Conservation (phyloP, 2,113 vertebrate species). For the Gallinago media region DNA sequence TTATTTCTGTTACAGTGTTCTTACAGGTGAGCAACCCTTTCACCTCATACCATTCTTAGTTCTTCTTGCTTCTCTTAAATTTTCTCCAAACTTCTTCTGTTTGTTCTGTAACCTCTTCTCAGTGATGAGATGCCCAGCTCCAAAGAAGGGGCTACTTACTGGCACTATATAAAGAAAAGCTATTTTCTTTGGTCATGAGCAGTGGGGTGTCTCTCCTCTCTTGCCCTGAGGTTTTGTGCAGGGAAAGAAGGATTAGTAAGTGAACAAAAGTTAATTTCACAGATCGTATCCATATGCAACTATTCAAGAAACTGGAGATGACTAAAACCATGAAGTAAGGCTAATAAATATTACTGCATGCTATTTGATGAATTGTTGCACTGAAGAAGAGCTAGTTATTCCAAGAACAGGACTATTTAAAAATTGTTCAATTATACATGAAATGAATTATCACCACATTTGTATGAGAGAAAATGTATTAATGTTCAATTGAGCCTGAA, state of each 20-base stretch:
- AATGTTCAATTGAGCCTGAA: slow-evolving; percentile 71
- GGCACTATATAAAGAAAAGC: neutral
- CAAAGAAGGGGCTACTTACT: neutral
- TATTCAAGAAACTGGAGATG: slow-evolving; percentile 11
- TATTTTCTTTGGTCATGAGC: neutral
- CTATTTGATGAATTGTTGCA: slow-evolving; percentile 17
- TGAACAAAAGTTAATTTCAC: slow-evolving; percentile 14
- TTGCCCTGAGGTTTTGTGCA: neutral
- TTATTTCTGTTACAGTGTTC: neutral
- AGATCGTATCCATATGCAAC: neutral
- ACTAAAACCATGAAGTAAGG: neutral
- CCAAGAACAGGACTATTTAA: slow-evolving; percentile 34
- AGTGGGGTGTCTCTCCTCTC: neutral
- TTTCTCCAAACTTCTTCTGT: neutral
- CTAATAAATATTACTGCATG: slow-evolving; percentile 23
- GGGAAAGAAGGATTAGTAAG: neutral
- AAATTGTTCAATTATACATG: slow-evolving; percentile 67
- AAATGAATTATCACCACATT: slow-evolving; percentile 70
- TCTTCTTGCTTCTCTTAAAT: neutral
- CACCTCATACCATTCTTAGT: neutral
- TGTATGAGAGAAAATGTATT: slow-evolving; percentile 58
- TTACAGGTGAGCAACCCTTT: slow-evolving; percentile 18
- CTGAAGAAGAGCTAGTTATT: slow-evolving; percentile 33
- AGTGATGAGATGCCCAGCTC: neutral
- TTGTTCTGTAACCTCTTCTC: neutral